phyloP scores from a whole-genome alignment of 2,888 invertebrate genomes.

The Syrista parreyssii region DNA sequence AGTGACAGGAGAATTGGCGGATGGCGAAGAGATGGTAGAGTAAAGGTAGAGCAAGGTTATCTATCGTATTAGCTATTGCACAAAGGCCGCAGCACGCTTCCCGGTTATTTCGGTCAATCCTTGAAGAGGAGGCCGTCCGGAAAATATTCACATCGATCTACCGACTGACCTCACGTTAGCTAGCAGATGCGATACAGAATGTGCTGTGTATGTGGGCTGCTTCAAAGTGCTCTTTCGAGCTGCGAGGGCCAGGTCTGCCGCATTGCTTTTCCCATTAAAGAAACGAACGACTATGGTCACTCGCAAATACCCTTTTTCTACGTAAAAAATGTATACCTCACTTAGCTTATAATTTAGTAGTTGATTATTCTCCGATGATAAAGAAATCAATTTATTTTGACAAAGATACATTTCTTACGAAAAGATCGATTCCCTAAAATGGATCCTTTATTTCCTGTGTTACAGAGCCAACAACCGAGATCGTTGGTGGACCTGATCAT shows the following conservation, averaged over 20 bases:
- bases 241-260: constrained; percentile 39
- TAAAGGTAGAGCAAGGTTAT: neutral
- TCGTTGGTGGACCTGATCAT: constrained; percentile 90
- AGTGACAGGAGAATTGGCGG: neutral
- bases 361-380: neutral
- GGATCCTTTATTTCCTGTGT: neutral
- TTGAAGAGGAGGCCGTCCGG: constrained; percentile 42
- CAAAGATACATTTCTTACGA: neutral
- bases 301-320: neutral
- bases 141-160: constrained; percentile 58
- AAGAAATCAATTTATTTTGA: neutral
- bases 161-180: constrained; percentile 38
- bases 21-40: neutral
- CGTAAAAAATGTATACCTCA: neutral
- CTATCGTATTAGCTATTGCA: constrained; percentile 11
- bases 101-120: constrained; percentile 53
- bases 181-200: constrained; percentile 31
- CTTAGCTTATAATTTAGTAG: neutral
- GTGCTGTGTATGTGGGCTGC: constrained; percentile 26
- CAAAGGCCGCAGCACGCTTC: constrained; percentile 20
- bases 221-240: constrained; percentile 48
- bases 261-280: constrained; percentile 29
- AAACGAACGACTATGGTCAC: neutral
- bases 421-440: neutral
- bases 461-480: constrained; percentile 91